phyloP scores from a whole-genome alignment of 2,888 invertebrate species.

The Ferrisia virgata region DNA sequence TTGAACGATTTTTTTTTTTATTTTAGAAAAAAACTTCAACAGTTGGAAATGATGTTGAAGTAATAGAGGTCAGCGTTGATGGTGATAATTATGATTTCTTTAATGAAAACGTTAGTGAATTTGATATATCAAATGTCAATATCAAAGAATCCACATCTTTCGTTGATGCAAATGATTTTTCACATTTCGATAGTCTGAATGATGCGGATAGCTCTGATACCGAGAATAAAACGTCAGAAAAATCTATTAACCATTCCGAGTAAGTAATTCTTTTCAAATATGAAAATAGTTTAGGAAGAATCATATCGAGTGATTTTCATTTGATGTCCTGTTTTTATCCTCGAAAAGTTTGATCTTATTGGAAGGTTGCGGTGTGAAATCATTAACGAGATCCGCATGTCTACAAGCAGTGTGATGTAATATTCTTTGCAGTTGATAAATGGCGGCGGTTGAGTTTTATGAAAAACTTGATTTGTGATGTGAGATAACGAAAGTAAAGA shows the following conservation, averaged over 20 bases:
- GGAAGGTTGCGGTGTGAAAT: too few species aligned
- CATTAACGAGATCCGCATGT: too few species aligned
- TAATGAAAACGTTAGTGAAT: neutral
- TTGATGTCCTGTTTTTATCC: too few species aligned
- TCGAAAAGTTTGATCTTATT: too few species aligned
- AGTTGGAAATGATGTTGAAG: neutral
- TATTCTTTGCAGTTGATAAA: too few species aligned
- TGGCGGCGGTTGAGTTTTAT: too few species aligned
- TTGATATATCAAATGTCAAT: neutral
- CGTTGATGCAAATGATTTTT: neutral
- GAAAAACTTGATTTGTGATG: too few species aligned
- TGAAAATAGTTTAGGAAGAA: too few species aligned
- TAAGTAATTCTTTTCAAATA: too few species aligned
- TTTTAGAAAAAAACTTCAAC: neutral
- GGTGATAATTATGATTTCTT: neutral
- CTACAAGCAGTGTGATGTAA: too few species aligned
- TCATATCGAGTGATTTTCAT: neutral
- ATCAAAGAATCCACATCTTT: neutral
- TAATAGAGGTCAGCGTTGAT: constrained; percentile 7
- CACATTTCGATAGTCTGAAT: neutral
- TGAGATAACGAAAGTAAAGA: too few species aligned
- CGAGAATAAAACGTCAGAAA: neutral
- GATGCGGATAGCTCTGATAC: neutral
- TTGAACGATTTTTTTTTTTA: neutral
- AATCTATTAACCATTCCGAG: neutral